Base-by-base conservation (phyloP, 2,888 invertebrate genomes). In the Rosalia funebris region DNA sequence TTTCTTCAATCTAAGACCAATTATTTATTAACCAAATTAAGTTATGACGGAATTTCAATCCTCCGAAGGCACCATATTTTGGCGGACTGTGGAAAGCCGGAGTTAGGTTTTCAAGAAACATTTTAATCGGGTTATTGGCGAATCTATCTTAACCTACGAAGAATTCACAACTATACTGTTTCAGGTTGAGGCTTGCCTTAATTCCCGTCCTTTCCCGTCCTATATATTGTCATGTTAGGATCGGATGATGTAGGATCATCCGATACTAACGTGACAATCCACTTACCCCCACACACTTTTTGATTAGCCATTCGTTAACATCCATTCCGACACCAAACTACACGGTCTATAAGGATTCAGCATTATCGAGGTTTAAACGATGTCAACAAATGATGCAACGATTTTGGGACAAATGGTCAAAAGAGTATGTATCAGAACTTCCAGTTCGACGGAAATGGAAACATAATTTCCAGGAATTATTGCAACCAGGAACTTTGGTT, bases 261-360 rank as follows among this genome's bases (percentile, higher is more conserved):
- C 1, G 20, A 39, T 14, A 19, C 37, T 0, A 12, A 52, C 9
- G 25, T 7, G 19, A 5, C n/a, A 10, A 1, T 10, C 39, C 17
- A 25, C 12, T 52, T 1, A 39, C 39, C 0, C 39, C 52, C 1
- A 12, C 52, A 0, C 52, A 52, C 4, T 52, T 52, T n/a, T 10
- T 52, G 10, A 39, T 52, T 12, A 39, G 52, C 2, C 10, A 25
- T 1, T 1, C 17, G 7, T 4, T 37, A 16, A 37, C 39, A 2
- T 17, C 39, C 1, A 5, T 50, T 1, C 17, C 50, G 1, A 16
- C 20, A 0, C 25, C 3, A 25, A 25, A 25, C 25, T 9, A 20
- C n/a, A 45, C 1, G 3, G 2, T 1, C 11, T 1, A 5, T 19
- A n/a, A 1, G 20, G 14, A 12, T 14, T 12, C n/a, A 5, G 2